Base-by-base conservation (phyloP, 2,797 vertebrate genomes). In the Alcedo quadribrachys region DNA sequence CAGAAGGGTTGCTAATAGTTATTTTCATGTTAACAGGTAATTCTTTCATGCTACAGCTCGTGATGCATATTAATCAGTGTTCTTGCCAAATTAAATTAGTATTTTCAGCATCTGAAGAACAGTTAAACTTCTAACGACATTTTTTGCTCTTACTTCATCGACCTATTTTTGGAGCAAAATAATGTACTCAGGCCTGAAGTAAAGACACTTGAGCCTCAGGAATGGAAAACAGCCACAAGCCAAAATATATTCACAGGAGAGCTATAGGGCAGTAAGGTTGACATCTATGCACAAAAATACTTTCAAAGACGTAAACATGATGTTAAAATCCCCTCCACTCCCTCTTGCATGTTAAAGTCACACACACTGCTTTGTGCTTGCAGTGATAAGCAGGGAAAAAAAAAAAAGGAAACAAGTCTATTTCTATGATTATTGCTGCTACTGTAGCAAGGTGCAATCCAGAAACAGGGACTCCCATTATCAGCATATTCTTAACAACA, bases 101-200 rank as follows among this genome's bases (percentile, higher is more conserved):
- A 85, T 94, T 85, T 94, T 89, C 81, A 89, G 89, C 63, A 71
- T 91, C 27, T 33, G 18, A 96, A 95, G 96, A 94, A 83, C 85
- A 95, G 94, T 94, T 96, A 79, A 93, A 94, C 79, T 95, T 94
- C 81, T 89, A 85, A 88, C 42, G 94, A 90, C 85, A 95, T 95
- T 94, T 91, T 91, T 5, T 1, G 43, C 62, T 35, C 74, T 70
- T 67, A 71, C 75, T 75, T 89, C 66, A 85, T 71, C 70, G 85
- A 69, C 70, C 93, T 97, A 92, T 95, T 96, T 97, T 96, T 85
- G 80, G 80, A 96, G 73, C 60, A 89, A 95, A 96, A 94, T 92
- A 94, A 95, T 46, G 80, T 94, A 81, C 92, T 94, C 61, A 57
- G 92, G 76, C 84, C 80, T 91, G 66, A 87, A 96, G 92, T 61